Conservation (phyloP, 2,888 invertebrate species). For the Cataglyphis albicans region DNA sequence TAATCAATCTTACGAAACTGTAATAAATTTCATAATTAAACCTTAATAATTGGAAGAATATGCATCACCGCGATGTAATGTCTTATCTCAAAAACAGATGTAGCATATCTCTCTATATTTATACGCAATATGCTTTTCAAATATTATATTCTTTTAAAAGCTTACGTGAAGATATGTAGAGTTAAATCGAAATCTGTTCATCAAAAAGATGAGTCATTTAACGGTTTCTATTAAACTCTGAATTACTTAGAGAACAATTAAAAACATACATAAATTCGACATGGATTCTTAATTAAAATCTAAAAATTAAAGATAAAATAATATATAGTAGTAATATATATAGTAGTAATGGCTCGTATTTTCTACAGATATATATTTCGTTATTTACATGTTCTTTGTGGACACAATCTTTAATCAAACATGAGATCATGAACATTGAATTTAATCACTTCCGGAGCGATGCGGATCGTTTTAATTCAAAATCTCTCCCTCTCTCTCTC, state of each 20-base stretch:
- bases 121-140: neutral
- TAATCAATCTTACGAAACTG: neutral
- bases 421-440: neutral
- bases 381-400: neutral
- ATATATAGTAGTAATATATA: neutral
- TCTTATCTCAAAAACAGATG: neutral
- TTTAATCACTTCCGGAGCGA: conserved; percentile 11
- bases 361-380: neutral
- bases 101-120: neutral
- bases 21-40: neutral
- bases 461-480: conserved; percentile 1
- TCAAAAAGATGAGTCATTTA: neutral
- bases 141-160: neutral
- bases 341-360: neutral
- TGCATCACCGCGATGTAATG: neutral
- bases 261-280: neutral
- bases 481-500: neutral
- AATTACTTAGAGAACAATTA: neutral
- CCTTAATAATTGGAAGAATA: neutral
- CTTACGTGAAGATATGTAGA: neutral
- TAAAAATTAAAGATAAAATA: conserved; percentile 9
- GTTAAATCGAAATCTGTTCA: neutral
- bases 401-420: neutral
- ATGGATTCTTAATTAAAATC: conserved; percentile 8
- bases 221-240: neutral